Conservation (phyloP, 2,113 vertebrate genomes). For the Quiscalus mexicanus region DNA sequence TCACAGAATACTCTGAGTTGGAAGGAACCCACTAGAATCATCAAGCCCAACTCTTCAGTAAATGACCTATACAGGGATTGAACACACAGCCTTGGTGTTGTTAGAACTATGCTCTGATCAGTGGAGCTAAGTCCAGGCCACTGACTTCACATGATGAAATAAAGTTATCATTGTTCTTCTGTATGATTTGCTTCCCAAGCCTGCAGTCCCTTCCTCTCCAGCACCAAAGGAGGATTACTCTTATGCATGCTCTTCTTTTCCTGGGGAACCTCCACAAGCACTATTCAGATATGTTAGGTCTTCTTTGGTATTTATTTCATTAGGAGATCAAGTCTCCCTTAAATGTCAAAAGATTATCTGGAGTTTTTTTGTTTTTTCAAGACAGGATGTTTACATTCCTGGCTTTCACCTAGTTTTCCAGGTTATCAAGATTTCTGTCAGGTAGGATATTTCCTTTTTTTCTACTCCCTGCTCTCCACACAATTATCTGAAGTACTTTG, state of each 20-base stretch:
- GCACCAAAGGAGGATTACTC: neutral
- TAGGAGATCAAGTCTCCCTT: neutral
- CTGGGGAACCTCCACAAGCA: neutral
- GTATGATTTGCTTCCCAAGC: neutral
- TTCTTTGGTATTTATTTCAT: neutral
- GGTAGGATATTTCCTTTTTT: slow-evolving; percentile 3
- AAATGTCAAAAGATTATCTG: slow-evolving; percentile 28
- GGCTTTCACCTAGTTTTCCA: neutral
- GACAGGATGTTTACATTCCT: neutral
- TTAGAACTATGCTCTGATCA: neutral
- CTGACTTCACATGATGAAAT: neutral
- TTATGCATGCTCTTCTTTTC: neutral
- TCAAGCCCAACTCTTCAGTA: neutral
- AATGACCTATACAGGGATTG: neutral
- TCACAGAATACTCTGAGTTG: neutral
- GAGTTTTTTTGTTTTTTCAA: neutral
- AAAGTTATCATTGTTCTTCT: neutral
- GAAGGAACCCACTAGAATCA: neutral
- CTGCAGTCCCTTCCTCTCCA: neutral
- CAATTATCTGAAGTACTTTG: slow-evolving; percentile 36
- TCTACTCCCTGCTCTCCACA: neutral
- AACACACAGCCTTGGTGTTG: neutral
- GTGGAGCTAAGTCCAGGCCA: neutral
- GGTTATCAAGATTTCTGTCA: slow-evolving; percentile 29
- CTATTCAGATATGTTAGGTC: neutral